Evolutionary conservation across 2,113 vertebrate genomes (phyloP).

Genomic region (Leuciscus idus): DNA sequence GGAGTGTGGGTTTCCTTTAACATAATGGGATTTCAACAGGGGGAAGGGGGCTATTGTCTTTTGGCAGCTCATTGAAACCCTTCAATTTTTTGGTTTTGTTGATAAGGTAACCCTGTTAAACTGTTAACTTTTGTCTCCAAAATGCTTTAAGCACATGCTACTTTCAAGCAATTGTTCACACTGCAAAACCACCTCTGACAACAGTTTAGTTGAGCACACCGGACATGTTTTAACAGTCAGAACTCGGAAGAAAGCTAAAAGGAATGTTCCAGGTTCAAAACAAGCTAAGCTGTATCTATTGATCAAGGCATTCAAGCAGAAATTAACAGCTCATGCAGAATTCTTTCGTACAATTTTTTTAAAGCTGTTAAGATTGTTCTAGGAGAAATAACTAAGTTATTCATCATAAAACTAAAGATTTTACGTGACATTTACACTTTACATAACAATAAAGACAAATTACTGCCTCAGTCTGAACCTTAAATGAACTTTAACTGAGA

Average conservation of each 20-base stretch:
- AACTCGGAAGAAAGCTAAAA: not conserved
- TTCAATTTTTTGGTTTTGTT: conserved; percentile 50
- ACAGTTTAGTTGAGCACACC: not conserved
- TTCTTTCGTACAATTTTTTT: not conserved
- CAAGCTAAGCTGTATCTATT: not conserved
- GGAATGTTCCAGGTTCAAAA: not conserved
- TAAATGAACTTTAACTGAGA: too few relatives aligned
- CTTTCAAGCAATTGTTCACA: not conserved
- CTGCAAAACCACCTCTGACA: not conserved
- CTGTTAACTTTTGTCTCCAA: not conserved
- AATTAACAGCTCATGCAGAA: not conserved
- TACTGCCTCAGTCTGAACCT: too few relatives aligned
- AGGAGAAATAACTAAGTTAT: not conserved
- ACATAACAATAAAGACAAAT: too few relatives aligned
- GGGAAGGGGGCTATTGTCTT: conserved; percentile 48
- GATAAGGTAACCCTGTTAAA: conserved; percentile 48
- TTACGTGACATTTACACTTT: too few relatives aligned
- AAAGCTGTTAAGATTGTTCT: not conserved
- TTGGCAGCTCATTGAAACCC: conserved; percentile 53
- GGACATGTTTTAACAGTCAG: not conserved
- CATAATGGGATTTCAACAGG: conserved; percentile 56
- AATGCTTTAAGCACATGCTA: conserved; percentile 9
- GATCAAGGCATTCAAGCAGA: not conserved
- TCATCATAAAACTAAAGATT: not conserved
- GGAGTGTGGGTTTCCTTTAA: conserved; percentile 48